A percentile compares a stretch with the other conserved stretches of the same genome.
Evolutionary conservation across 2,113 vertebrate species (phyloP).

Genomic region (Psilopogon haemacephalus): DNA sequence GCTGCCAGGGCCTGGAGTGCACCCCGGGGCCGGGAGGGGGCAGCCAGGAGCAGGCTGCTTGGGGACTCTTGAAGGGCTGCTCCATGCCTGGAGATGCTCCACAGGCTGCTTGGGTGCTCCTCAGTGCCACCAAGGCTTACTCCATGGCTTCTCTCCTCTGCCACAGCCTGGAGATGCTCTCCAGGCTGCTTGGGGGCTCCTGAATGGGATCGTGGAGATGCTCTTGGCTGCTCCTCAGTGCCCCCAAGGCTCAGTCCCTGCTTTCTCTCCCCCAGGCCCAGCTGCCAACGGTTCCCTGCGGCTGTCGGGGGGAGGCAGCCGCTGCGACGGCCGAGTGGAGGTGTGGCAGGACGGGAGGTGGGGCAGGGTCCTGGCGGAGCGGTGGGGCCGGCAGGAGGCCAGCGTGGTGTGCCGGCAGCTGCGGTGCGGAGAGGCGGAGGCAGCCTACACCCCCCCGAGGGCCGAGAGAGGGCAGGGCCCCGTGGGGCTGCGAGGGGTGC

Average conservation of each 20-base stretch:
- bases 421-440: conserved; percentile 23
- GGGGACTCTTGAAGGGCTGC: too few species aligned
- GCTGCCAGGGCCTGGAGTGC: background rate
- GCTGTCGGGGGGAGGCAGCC: background rate
- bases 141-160: too few species aligned
- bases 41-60: too few species aligned
- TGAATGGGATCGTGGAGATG: too few species aligned
- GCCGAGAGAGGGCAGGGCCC: conserved; percentile 34
- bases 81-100: background rate
- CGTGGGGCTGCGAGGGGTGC: conserved; percentile 57
- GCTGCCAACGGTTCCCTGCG: background rate
- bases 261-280: background rate
- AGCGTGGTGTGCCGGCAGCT: conserved; percentile 55
- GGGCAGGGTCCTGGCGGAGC: conserved; percentile 21
- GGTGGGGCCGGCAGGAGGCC: background rate
- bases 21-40: too few species aligned
- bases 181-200: too few species aligned
- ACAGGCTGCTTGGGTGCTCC: background rate
- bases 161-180: too few species aligned
- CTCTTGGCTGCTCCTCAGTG: too few species aligned
- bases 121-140: too few species aligned
- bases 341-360: conserved; percentile 33
- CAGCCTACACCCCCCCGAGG: background rate
- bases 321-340: conserved; percentile 17
- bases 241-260: too few species aligned